Conservation (phyloP, 1,140 invertebrate species). For the Cydia pomonella region DNA sequence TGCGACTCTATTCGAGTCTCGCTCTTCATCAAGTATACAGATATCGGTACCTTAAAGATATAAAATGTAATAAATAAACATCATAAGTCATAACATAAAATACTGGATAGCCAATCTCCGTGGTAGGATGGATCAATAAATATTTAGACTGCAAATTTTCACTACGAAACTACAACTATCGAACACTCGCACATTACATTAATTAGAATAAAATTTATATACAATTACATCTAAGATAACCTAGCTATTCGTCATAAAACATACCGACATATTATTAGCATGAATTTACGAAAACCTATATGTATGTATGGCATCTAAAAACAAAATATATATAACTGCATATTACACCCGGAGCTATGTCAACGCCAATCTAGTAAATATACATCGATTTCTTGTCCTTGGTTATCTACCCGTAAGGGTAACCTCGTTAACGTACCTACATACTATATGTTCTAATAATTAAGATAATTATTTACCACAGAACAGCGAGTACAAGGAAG, state of each 20-base stretch:
- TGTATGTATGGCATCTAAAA: conserved; percentile 63
- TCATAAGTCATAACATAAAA: conserved; percentile 5
- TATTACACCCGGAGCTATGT: conserved; percentile 11
- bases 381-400: conserved; percentile 23
- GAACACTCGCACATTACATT: conserved; percentile 78
- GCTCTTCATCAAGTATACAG: neutral
- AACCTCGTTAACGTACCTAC: conserved; percentile 37
- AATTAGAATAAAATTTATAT: conserved; percentile 77
- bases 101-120: conserved; percentile 29
- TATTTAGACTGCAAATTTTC: conserved; percentile 47
- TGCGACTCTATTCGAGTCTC: neutral
- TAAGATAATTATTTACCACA: conserved; percentile 50
- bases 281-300: conserved; percentile 51
- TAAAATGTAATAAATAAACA: conserved; percentile 23
- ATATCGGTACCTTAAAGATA: neutral
- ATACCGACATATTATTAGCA: conserved; percentile 57
- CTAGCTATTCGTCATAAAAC: conserved; percentile 56
- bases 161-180: conserved; percentile 76
- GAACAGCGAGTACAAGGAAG: conserved; percentile 56
- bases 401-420: conserved; percentile 38
- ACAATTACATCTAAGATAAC: conserved; percentile 68
- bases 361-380: conserved; percentile 23
- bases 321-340: conserved; percentile 4
- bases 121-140: conserved; percentile 37
- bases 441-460: conserved; percentile 46